A percentile compares a stretch with the other conserved stretches of the same genome.
These are phyloP conservation scores for Aratinga solstitialis DNA, from an alignment of 2,797 vertebrate species.

Conservation along the genomic window DNA sequence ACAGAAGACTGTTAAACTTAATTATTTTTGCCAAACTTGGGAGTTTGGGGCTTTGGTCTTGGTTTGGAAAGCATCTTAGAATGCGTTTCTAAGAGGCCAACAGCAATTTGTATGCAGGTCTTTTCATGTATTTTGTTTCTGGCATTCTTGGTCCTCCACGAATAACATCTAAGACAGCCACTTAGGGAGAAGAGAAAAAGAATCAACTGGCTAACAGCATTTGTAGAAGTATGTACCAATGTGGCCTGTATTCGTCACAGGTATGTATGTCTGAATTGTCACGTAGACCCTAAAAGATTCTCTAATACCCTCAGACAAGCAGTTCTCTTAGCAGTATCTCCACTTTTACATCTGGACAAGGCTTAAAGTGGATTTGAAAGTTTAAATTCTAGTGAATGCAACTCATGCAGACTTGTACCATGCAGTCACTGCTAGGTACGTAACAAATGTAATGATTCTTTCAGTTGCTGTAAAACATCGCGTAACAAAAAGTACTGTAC, in stretches of 20 bases:
- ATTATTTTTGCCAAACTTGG: neutral
- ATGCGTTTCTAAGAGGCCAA: neutral
- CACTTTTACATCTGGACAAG: neutral
- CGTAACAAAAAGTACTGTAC: neutral
- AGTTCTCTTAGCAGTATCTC: neutral
- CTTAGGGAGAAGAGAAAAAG: neutral
- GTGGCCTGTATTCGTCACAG: neutral
- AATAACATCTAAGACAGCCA: neutral
- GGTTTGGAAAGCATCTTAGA: neutral
- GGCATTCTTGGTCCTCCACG: neutral
- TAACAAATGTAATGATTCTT: neutral
- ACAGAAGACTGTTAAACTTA: neutral
- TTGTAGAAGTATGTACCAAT: neutral
- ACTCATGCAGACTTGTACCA: neutral
- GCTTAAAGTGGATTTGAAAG: neutral
- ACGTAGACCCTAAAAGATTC: neutral
- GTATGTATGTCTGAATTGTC: neutral
- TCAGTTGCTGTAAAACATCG: neutral
- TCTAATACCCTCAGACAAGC: neutral
- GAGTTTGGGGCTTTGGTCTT: neutral
- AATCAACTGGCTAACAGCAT: neutral
- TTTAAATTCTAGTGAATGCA: neutral
- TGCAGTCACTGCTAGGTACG: neutral
- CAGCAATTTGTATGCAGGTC: neutral
- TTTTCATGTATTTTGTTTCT: neutral